These are phyloP conservation scores for Jordanella pulchra DNA, from an alignment of 2,797 vertebrate genomes.

Conservation along the genomic window DNA sequence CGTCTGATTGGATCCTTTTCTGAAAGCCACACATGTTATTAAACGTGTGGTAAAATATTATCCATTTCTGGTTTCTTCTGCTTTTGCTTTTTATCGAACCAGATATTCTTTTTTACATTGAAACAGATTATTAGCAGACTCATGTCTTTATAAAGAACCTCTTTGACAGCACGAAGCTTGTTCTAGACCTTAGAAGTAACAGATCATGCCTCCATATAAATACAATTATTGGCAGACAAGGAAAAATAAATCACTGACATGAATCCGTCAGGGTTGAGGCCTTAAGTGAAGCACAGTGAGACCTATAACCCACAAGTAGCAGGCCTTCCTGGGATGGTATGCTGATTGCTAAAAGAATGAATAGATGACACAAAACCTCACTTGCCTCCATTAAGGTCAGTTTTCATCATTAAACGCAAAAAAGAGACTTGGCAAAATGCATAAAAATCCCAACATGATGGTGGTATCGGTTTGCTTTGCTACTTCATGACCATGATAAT, in stretches of 20 bases:
- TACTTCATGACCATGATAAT: background rate
- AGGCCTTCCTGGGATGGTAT: background rate
- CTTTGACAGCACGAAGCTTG: background rate
- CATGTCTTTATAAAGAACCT: background rate
- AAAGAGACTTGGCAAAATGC: background rate
- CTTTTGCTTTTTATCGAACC: conserved; percentile 1
- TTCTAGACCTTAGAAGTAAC: background rate
- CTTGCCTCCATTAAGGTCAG: background rate
- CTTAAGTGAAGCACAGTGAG: background rate
- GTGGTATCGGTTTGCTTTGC: background rate
- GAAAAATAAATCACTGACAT: background rate
- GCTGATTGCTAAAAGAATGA: background rate
- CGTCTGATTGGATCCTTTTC: conserved; percentile 1
- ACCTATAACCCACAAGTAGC: background rate
- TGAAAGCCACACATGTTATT: conserved; percentile 9
- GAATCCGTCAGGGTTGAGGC: background rate
- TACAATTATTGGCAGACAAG: background rate
- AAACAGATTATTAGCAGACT: background rate
- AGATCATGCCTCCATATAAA: background rate
- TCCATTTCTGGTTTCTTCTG: background rate
- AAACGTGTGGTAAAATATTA: background rate
- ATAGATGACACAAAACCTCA: background rate
- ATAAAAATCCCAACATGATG: background rate
- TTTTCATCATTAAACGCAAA: background rate
- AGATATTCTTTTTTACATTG: no score